Base-by-base conservation (phyloP, 1,140 invertebrate genomes). In the Drosophila pallidifrons region DNA sequence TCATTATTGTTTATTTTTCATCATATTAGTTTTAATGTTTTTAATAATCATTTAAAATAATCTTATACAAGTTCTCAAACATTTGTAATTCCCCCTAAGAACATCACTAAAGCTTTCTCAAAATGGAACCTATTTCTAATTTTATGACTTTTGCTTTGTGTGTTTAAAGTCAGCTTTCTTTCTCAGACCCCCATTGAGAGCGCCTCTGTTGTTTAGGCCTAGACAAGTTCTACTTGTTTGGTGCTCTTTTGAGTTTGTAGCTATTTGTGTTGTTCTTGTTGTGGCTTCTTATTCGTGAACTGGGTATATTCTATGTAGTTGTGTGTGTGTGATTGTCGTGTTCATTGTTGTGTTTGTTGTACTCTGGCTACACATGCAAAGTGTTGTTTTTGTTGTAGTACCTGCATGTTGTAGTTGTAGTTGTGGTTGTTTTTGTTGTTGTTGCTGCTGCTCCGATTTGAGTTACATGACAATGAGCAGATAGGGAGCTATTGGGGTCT, bases 171-270 rank as follows among this genome's bases (percentile, higher is more conserved):
- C 11, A 43, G 16, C 46, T 47, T 20, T 47, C 46, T 16, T 47
- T 59, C 11, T 20, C 20, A 25, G 8, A n/a, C 16, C 81, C 74
- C 57, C 49, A 57, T 51, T 35, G 15, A 11, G 15, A 6, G 20
- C 66, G 64, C 59, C 80, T 30, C 59, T 88, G 80, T 43, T 41
- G 47, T 38, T 86, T 82, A 71, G 79, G 80, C 80, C 80, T 88
- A 77, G 83, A 88, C 83, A 83, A 88, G 83, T 88, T 87, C 83
- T 88, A 77, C 83, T 87, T 87, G 83, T 88, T 82, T 88, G 58
- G 60, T 35, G 59, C 55, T 64, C 25, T 76, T 66, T 81, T 75
- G 63, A 72, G 63, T 77, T 63, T 52, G 47, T 41, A 52, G 57
- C 73, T 69, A 61, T 61, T 38, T 30, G 30, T 64, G 57, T 58